These are phyloP conservation scores for Papilio gigon DNA, from an alignment of 2,888 invertebrate species.

Conservation along the genomic window DNA sequence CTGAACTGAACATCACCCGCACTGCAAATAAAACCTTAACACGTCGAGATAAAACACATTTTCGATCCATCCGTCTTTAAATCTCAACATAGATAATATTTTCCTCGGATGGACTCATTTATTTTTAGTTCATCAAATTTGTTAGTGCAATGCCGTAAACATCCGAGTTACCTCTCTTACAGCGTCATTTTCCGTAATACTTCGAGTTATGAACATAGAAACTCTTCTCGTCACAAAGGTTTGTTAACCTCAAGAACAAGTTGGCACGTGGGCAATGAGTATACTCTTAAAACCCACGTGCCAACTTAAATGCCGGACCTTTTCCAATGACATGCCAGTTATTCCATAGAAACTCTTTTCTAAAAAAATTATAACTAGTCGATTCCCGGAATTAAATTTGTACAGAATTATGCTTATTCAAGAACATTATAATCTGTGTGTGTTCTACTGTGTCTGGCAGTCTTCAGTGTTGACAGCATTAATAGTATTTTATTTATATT, in stretches of 20 bases:
- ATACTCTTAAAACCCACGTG: neutral
- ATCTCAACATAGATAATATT: too few relatives aligned
- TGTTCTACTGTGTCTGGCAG: neutral
- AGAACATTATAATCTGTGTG: neutral
- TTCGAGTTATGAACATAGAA: neutral
- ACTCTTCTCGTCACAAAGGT: too few relatives aligned
- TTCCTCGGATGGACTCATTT: neutral
- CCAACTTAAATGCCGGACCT: neutral
- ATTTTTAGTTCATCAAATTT: slow-evolving; percentile 20
- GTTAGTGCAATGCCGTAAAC: slow-evolving; percentile 7
- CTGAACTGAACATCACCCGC: slow-evolving; percentile 20
- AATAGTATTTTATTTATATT: slow-evolving; percentile 21
- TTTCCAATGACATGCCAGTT: too few relatives aligned
- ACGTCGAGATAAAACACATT: slow-evolving; percentile 18
- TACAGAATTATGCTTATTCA: neutral
- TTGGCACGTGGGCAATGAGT: neutral
- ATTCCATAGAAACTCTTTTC: too few relatives aligned
- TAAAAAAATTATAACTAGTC: too few relatives aligned
- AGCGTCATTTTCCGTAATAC: neutral
- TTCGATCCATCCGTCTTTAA: neutral
- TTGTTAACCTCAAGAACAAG: too few relatives aligned
- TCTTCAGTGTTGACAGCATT: slow-evolving; percentile 6
- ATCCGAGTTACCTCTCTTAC: slow-evolving; percentile 14
- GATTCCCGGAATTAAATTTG: too few relatives aligned
- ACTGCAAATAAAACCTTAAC: slow-evolving; percentile 22